Evolutionary conservation across 2,113 vertebrate genomes (phyloP), one percentile per base, ranked within the genome.

Genomic region (Callorhinus ursinus): DNA sequence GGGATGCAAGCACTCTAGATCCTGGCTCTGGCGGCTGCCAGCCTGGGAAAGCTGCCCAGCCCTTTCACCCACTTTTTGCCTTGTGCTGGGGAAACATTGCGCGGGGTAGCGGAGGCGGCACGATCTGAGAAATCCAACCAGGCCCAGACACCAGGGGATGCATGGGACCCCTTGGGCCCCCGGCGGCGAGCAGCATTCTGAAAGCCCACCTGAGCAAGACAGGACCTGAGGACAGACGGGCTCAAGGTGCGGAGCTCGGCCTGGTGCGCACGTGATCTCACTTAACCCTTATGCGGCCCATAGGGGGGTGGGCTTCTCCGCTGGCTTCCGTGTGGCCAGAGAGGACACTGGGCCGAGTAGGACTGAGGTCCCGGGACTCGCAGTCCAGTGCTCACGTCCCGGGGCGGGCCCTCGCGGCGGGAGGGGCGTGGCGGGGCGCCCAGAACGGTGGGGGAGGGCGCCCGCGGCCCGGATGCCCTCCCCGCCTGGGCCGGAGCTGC

Each of bases 61-160:
- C 63, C 90, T 91, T 96, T 96, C 65, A 89, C 65, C 77, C 82
- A 63, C 63, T 71, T 90, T 80, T 71, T 22, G 81, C 76, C 39
- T 91, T 21, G 0, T 46, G 36, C 26, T 49, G 24, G 55, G 33
- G 22, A 39, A 46, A 46, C 24, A 18, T 42, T 57, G 69, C 26
- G 36, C 5, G 0, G 0, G 51, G 19, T 15, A 65, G 65, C 53
- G n/a, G 51, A 74, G 57, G 51, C 24, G 26, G 81, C 14, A 8
- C 7, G 65, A 36, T 79, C 18, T 80, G 53, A 83, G 79, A 87
- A 92, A 33, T 49, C 49, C 36, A 16, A 49, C 22, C 57, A n/a
- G 63, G n/a, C 71, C 77, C 76, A 51, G 88, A 72, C 61, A 31
- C 19, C 39, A 14, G 7, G 21, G 18, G 71, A 15, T 14, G 67